Conservation (phyloP, 2,888 invertebrate species). For the Acronicta psi region DNA sequence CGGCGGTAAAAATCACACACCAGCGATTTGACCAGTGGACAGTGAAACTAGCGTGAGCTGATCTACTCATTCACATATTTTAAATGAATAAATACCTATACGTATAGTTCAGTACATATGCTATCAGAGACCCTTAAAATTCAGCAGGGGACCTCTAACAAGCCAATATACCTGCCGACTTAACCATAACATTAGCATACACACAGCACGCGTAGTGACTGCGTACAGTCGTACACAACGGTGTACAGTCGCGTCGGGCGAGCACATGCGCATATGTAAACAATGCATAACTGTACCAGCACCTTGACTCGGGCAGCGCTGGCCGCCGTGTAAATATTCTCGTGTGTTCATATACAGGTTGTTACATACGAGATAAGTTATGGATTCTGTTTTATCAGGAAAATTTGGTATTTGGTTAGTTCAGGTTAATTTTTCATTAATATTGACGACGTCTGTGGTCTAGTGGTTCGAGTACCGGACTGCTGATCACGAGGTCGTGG, state of each 20-base stretch:
- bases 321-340: slow-evolving; percentile 41
- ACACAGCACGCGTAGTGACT: slow-evolving; percentile 26
- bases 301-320: slow-evolving; percentile 59
- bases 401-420: no score
- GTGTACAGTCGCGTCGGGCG: slow-evolving; percentile 30
- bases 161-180: slow-evolving; percentile 14
- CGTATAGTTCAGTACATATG: no score
- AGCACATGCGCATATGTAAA: slow-evolving; percentile 51
- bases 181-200: slow-evolving; percentile 43
- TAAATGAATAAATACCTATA: no score
- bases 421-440: no score
- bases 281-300: slow-evolving; percentile 70
- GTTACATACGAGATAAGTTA: slow-evolving; percentile 5
- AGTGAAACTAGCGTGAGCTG: no score
- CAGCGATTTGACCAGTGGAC: no score
- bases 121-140: not conserved
- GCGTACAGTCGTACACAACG: slow-evolving; percentile 25
- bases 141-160: slow-evolving; percentile 2
- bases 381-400: no score
- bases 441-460: no score
- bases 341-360: slow-evolving; percentile 28
- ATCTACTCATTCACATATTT: no score
- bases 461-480: no score
- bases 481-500: no score
- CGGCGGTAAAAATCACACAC: no score